These are phyloP conservation scores for Drosophila ambigua DNA, from an alignment of 1,140 invertebrate species.

Conservation along the genomic window DNA sequence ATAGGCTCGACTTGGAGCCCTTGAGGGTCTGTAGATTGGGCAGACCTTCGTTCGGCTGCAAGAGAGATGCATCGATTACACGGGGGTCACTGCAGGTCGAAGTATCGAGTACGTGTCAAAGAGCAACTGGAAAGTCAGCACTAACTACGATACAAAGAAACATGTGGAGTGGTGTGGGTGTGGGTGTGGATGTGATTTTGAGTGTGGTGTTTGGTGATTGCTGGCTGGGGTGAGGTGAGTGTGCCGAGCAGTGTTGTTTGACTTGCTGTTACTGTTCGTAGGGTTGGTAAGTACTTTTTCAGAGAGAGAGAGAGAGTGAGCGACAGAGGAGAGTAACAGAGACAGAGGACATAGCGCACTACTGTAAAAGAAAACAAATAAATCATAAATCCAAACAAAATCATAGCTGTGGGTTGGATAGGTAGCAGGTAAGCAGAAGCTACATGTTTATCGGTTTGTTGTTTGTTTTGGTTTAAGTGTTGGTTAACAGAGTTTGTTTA, in stretches of 20 bases:
- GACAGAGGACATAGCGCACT: conserved; percentile 52
- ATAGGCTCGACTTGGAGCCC: conserved; percentile 85
- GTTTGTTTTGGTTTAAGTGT: conserved; percentile 27
- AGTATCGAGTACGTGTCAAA: conserved; percentile 62
- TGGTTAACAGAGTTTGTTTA: conserved; percentile 42
- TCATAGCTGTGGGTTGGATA: conserved; percentile 8
- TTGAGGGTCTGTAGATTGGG: conserved; percentile 86
- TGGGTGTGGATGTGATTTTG: conserved; percentile 21
- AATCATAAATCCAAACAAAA: conserved; percentile 26
- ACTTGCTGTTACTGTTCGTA: conserved; percentile 51
- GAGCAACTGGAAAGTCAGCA: conserved; percentile 78
- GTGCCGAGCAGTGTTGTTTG: background rate
- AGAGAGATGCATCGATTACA: conserved; percentile 53
- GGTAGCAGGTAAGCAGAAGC: conserved; percentile 47
- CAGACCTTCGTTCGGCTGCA: conserved; percentile 84
- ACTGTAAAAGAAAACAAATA: conserved; percentile 49
- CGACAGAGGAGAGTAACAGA: conserved; percentile 21
- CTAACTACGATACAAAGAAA: conserved; percentile 82
- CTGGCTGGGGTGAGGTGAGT: no score
- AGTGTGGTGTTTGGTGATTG: conserved; percentile 39
- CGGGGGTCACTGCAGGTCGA: background rate
- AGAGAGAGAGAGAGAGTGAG: conserved; percentile 36
- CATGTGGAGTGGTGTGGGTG: conserved; percentile 40
- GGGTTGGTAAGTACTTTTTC: conserved; percentile 41
- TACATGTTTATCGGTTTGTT: conserved; percentile 39